Conservation (phyloP, 1,140 invertebrate species). For the Papilio glaucus region DNA sequence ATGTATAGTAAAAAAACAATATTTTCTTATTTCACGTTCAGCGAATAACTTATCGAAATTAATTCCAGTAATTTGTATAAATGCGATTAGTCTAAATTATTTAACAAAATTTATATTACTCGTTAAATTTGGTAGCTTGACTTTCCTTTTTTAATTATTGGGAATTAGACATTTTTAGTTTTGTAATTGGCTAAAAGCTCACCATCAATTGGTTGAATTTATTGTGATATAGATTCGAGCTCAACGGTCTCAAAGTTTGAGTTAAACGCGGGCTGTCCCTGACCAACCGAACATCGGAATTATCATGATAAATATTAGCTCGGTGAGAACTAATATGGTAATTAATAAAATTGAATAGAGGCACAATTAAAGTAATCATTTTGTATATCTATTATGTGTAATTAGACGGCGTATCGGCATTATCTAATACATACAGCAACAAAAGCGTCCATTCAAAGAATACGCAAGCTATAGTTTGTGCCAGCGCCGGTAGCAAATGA, state of each 20-base stretch:
- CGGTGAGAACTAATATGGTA: not conserved
- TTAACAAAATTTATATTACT: not conserved
- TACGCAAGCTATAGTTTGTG: slow-evolving; percentile 8
- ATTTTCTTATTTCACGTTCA: not conserved
- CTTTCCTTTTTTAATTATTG: too few species aligned
- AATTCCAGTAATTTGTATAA: not conserved
- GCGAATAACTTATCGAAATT: not conserved
- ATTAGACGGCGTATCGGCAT: slow-evolving; percentile 8
- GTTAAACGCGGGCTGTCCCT: not conserved
- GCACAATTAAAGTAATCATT: not conserved
- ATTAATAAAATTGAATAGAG: slow-evolving; percentile 5
- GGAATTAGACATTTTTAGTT: too few species aligned
- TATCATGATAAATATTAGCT: not conserved
- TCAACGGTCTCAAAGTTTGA: too few species aligned
- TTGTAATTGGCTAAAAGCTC: too few species aligned
- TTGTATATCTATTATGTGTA: slow-evolving; percentile 9
- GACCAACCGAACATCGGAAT: not conserved
- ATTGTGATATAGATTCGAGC: too few species aligned
- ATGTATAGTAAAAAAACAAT: not conserved
- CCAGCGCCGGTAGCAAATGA: slow-evolving; percentile 25
- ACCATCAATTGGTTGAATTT: too few species aligned
- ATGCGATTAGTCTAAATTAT: not conserved
- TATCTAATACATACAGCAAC: not conserved
- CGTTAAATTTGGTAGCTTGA: not conserved
- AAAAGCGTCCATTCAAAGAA: slow-evolving; percentile 5